Conservation (phyloP, 64 coral and sea anemone genomes). For the Montipora efflorescens region DNA sequence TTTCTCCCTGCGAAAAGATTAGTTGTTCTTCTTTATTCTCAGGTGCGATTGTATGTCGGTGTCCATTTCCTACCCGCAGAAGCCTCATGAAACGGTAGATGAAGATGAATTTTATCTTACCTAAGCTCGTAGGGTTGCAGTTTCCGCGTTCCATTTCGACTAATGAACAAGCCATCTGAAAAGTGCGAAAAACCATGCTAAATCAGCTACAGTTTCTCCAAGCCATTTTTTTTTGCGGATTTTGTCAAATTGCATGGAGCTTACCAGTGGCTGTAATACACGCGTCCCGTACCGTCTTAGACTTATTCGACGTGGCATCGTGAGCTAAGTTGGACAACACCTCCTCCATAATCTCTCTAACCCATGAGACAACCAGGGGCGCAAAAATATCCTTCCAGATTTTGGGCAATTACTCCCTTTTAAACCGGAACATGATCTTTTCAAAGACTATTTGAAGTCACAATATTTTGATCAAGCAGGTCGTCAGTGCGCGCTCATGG, state of each 20-base stretch:
- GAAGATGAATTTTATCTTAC: conserved; percentile 34
- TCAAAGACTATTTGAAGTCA: conserved; percentile 1
- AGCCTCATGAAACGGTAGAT: conserved; percentile 35
- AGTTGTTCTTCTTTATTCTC: conserved; percentile 24
- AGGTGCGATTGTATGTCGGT: conserved; percentile 41
- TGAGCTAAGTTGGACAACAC: conserved; percentile 66
- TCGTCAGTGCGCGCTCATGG: conserved; percentile 23
- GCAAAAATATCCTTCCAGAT: conserved; percentile 1
- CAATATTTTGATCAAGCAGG: conserved; percentile 56
- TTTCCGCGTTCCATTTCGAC: conserved; percentile 81
- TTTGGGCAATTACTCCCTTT: conserved; percentile 1
- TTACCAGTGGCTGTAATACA: conserved; percentile 88
- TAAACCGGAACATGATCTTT: not conserved
- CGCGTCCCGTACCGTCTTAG: conserved; percentile 81
- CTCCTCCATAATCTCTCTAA: conserved; percentile 83
- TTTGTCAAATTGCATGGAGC: conserved; percentile 39
- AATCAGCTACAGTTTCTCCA: conserved; percentile 1
- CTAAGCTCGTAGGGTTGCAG: conserved; percentile 85
- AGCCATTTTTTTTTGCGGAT: not conserved
- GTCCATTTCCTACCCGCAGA: conserved; percentile 32
- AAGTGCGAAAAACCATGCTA: conserved; percentile 21
- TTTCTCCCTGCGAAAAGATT: conserved; percentile 74
- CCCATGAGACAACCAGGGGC: conserved; percentile 20
- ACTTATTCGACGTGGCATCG: conserved; percentile 94
- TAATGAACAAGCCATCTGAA: conserved; percentile 85